Percentiles rank a stretch among this genome's conserved stretches.
Conservation (phyloP, 1,140 invertebrate genomes). For the Penaeus japonicus region DNA sequence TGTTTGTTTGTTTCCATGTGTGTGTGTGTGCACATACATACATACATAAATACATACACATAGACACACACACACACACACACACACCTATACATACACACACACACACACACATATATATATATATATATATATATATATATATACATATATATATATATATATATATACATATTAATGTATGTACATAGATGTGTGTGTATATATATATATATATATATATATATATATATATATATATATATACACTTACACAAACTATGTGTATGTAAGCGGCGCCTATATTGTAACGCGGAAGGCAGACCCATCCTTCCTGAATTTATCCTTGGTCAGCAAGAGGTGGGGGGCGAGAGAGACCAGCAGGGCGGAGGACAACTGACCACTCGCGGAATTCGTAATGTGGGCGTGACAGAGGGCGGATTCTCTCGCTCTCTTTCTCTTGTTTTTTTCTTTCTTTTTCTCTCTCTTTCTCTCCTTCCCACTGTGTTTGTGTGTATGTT, state of each 20-base stretch:
- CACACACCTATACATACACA: background rate
- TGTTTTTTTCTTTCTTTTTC: too few relatives aligned
- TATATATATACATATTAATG: slow-evolving; percentile 9
- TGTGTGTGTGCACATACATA: background rate
- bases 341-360: too few relatives aligned
- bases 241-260: slow-evolving; percentile 4
- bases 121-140: slow-evolving; percentile 2
- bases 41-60: background rate
- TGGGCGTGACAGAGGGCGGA: too few relatives aligned
- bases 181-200: background rate
- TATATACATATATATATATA: slow-evolving; percentile 17
- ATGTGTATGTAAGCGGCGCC: too few relatives aligned
- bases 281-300: background rate
- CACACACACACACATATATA: background rate
- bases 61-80: background rate
- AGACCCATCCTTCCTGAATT: too few relatives aligned
- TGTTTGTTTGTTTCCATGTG: background rate
- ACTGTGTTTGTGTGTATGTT: too few relatives aligned
- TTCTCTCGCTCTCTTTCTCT: too few relatives aligned
- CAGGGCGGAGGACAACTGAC: too few relatives aligned
- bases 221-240: slow-evolving; percentile 22
- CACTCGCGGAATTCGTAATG: too few relatives aligned
- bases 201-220: slow-evolving; percentile 22
- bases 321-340: too few relatives aligned
- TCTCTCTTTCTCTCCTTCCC: too few relatives aligned